Base-by-base conservation (phyloP, 2,888 invertebrate genomes). In the Danaus chrysippus region DNA sequence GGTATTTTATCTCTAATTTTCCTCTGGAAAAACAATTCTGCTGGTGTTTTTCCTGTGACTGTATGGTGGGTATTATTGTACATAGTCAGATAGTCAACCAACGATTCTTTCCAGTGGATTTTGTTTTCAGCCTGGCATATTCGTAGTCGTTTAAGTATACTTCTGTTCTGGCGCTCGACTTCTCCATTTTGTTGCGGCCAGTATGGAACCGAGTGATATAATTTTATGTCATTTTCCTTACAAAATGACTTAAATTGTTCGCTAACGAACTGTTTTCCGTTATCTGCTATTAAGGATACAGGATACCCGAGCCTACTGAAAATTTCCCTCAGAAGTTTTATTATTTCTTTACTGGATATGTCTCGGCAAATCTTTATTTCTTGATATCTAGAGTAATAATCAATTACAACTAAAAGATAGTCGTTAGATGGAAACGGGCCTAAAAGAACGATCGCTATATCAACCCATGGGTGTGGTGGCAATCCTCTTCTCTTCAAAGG, bases 311-410 rank as follows among this genome's bases (percentile, higher is more conserved):
- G 42, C 0, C 72, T 53, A 9, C 63, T 62, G 52, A 73, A 73
- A 10, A 73, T 69, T 49, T 74, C 70, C 65, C 70, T 71, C 3
- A 74, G 44, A 0, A 65, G 0, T 46, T 63, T 59, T n/a, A 73
- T 70, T 0, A 66, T 71, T 1, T 66, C 53, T 9, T 42, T 0
- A 9, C 63, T 54, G 3, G 69, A 66, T 1, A 69, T 70, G 42
- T 46, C 55, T 1, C n/a, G 62, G 1, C 59, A 11, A 34, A 70
- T 69, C 12, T 69, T 63, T 3, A 71, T 41, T 43, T 71, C 71
- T 59, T 71, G 69, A 46, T 74, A 73, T 9, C 73, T 23, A 10
- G 63, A 65, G 46, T 63, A 75, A 41, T 73, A 74, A 23, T 76
- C 73, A 1, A 74, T 49, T 0, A 72, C 11, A 0, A 73, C 68